Evolutionary conservation across 2,113 vertebrate genomes (phyloP), one percentile per base, ranked within the genome.

Genomic region (Prolemur simus): DNA sequence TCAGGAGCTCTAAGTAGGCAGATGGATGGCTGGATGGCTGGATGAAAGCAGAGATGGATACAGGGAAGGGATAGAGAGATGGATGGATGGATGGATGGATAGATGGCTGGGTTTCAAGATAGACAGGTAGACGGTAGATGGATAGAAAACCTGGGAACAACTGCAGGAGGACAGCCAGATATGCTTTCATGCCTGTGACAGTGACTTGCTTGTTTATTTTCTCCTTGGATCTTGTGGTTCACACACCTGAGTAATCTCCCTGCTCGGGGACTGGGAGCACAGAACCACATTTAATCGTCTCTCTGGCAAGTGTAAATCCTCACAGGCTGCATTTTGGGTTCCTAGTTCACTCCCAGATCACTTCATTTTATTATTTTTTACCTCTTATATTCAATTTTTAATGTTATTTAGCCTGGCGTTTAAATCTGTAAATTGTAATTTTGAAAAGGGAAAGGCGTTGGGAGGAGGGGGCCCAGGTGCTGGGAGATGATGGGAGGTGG

Each of bases 201-300:
- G 54, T 42, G 76, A n/a, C 20, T 8, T 34, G 11, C 69, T 34
- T 8, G 20, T 17, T 45, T 37, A 27, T 56, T 39, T 56, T 39
- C 49, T 89, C 45, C 37, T 21, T 71, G 32, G 10, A 15, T 23
- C 63, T 27, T 64, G 15, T 37, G 47, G 23, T 6, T 23, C 42
- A 1, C 5, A 25, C 2, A 2, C 12, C 18, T 4, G 13, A 20
- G 11, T 1, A 3, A 1, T 56, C 15, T 66, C 27, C 21, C 80
- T 47, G 69, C 13, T 64, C 25, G 3, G 21, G 60, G 45, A 37
- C 71, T 18, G 45, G 86, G 4, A 17, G 34, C 1, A 2, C 0
- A 3, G 21, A 23, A 3, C 29, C 54, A 4, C 34, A 6, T 8
- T 1, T 20, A 23, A 14, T 5, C n/a, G 3, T 2, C 8, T 2